A percentile compares a stretch with the other conserved stretches of the same genome.
phyloP scores from a whole-genome alignment of 2,113 vertebrate genomes.

The Stigmatopora nigra region DNA sequence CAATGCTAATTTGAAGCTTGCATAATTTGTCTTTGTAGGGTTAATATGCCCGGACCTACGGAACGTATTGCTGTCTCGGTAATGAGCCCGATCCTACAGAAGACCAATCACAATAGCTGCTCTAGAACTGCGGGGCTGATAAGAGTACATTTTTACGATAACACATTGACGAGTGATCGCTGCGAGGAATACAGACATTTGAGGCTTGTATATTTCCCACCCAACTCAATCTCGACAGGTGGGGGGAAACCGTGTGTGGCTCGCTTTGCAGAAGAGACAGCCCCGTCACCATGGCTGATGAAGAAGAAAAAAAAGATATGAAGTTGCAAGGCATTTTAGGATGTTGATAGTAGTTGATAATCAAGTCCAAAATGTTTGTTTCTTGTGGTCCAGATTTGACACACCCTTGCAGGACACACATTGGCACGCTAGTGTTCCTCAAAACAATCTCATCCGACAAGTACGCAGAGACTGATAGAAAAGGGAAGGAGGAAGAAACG shows the following conservation, averaged over 20 bases:
- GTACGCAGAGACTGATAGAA: constrained; percentile 52
- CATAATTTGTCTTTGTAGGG: constrained; percentile 14
- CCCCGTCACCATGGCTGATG: background rate
- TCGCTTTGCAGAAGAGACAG: background rate
- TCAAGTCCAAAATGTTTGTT: constrained; percentile 7
- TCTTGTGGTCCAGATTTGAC: background rate
- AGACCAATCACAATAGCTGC: constrained; percentile 39
- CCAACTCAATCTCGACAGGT: constrained; percentile 10
- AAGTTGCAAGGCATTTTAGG: background rate
- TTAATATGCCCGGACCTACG: constrained; percentile 18
- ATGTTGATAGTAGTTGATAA: background rate
- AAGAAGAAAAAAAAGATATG: background rate
- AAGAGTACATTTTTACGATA: constrained; percentile 1
- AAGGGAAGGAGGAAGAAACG: constrained; percentile 31
- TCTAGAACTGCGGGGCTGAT: constrained; percentile 19
- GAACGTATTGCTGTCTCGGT: constrained; percentile 23
- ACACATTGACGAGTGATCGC: constrained; percentile 7
- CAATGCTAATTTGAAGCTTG: constrained; percentile 10
- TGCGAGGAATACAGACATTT: constrained; percentile 1
- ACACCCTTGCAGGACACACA: constrained; percentile 27
- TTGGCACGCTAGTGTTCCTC: constrained; percentile 3
- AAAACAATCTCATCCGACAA: constrained; percentile 63
- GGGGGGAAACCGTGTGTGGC: background rate
- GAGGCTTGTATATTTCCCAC: constrained; percentile 15
- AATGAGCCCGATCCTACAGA: constrained; percentile 14